Evolutionary conservation across 2,797 vertebrate genomes (phyloP), one percentile per base, ranked within the genome.

Genomic region (Brotula barbata): DNA sequence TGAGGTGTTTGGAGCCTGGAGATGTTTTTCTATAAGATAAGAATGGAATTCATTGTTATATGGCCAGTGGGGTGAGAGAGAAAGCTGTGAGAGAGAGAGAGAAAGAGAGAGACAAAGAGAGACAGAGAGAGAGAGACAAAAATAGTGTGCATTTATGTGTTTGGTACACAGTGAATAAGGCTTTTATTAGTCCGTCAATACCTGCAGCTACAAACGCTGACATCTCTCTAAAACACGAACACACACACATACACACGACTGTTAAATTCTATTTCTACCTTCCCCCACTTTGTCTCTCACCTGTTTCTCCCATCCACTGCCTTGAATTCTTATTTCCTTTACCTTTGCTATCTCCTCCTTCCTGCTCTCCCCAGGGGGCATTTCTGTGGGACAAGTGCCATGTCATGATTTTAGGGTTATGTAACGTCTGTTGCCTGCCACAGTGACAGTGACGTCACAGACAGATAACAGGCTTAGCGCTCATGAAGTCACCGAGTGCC

Each of bases 391-490:
- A 85, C 65, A 69, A 81, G 62, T 74, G 58, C 74, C 69, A 58
- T 72, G 77, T 85, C 77, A 82, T 79, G 70, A 65, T 81, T 66
- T n/a, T 67, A 42, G 53, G 64, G 68, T 85, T 84, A 79, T 75
- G 55, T 79, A 83, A 84, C 15, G 8, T 51, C 53, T 76, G 69
- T 63, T 62, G 55, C 2, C 4, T 19, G n/a, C 17, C 10, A n/a
- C 45, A 3, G 44, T n/a, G n/a, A n/a, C 25, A 4, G 25, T 76
- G 78, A 78, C 71, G 49, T 85, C 77, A 80, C 64, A 71, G 71
- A 76, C 65, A 52, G 70, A 77, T 76, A 85, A 76, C 76, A 75
- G 68, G 71, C 76, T 83, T 78, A 78, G 82, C 68, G 77, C 77
- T 78, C 62, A 79, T 49, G 19, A 67, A 39, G 19, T 58, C 57